Conservation (phyloP, 1,140 invertebrate genomes). For the Cecropterus lyciades region DNA sequence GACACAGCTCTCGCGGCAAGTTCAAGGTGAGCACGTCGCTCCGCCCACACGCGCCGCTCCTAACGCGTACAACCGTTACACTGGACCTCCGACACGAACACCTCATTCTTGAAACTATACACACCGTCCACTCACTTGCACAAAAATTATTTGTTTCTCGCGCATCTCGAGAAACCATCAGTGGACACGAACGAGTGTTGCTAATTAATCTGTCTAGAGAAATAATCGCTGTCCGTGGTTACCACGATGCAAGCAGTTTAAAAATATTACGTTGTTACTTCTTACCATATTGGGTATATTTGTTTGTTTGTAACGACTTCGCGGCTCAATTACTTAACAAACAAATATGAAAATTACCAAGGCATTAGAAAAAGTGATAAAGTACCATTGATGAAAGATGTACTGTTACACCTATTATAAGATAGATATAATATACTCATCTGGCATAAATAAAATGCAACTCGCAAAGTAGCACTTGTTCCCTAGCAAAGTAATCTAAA, state of each 20-base stretch:
- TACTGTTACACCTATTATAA: too few species aligned
- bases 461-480: too few species aligned
- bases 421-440: too few species aligned
- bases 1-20: conserved; percentile 67
- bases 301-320: too few species aligned
- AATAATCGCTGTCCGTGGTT: conserved; percentile 1
- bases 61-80: conserved; percentile 70
- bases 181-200: conserved; percentile 45
- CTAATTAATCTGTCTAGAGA: conserved; percentile 17
- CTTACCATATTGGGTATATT: too few species aligned
- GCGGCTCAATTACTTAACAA: too few species aligned
- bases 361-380: too few species aligned
- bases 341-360: too few species aligned
- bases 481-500: too few species aligned
- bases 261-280: background rate
- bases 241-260: background rate
- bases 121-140: conserved; percentile 46
- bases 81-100: conserved; percentile 65
- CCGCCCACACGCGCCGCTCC: conserved; percentile 77
- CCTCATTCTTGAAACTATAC: conserved; percentile 54
- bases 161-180: background rate
- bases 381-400: too few species aligned
- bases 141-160: conserved; percentile 59
- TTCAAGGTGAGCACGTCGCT: conserved; percentile 81
- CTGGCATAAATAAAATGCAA: too few species aligned